These are phyloP conservation scores for Clostera curtula DNA, from an alignment of 2,888 invertebrate species.

Conservation along the genomic window DNA sequence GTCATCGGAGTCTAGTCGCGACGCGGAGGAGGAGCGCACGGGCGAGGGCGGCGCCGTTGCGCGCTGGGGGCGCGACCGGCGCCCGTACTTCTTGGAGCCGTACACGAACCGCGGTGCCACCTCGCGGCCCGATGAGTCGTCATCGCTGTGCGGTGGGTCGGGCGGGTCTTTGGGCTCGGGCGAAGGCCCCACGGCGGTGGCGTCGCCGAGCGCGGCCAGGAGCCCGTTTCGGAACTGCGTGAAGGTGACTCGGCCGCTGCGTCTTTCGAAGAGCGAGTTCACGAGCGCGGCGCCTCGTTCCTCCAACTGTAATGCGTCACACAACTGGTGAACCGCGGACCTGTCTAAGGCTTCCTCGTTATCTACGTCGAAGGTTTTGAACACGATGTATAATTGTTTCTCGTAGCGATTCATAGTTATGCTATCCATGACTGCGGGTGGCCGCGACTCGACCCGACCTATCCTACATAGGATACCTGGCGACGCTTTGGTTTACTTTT, in stretches of 20 bases:
- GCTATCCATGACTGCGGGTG: constrained; percentile 41
- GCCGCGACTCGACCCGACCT: constrained; percentile 6
- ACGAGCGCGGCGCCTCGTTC: constrained; percentile 79
- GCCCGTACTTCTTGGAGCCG: constrained; percentile 84
- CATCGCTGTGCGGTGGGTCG: constrained; percentile 43
- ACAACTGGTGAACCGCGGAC: constrained; percentile 79
- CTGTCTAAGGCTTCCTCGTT: constrained; percentile 80
- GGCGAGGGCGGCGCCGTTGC: constrained; percentile 24
- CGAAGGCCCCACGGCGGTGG: constrained; percentile 32
- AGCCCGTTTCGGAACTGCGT: constrained; percentile 85
- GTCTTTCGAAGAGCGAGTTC: constrained; percentile 72
- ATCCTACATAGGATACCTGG: constrained; percentile 3
- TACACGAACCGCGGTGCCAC: constrained; percentile 83
- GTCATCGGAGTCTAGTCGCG: constrained; percentile 41
- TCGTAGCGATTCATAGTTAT: constrained; percentile 82
- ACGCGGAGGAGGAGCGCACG: constrained; percentile 48
- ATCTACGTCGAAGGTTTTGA: constrained; percentile 84
- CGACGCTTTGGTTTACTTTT: constrained; percentile 10
- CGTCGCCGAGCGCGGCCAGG: constrained; percentile 79
- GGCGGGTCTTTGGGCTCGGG: constrained; percentile 27
- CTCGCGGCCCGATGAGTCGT: constrained; percentile 79
- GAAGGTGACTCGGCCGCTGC: constrained; percentile 76
- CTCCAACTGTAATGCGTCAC: constrained; percentile 85
- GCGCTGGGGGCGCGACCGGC: constrained; percentile 78
- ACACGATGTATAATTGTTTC: constrained; percentile 86